Evolutionary conservation across 2,888 invertebrate genomes (phyloP), one percentile per base, ranked within the genome.

Genomic region (Chloroclystis v-ata): DNA sequence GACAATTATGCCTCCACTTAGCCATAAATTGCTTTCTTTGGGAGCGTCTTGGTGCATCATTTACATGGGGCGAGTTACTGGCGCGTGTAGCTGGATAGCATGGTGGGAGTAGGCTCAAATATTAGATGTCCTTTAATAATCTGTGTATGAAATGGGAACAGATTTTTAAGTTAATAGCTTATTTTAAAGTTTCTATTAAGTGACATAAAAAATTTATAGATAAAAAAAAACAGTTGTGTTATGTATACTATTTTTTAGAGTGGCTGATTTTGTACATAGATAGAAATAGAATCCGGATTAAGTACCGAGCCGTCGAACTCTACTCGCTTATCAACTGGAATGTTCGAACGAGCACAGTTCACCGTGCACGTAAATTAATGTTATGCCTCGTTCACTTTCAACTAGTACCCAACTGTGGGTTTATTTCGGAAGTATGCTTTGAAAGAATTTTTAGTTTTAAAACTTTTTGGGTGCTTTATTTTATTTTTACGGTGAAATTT

Each of bases 341-440:
- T 52, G 56, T 58, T 52, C 49, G 58, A 62, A 28, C 47, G 43
- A 63, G 64, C 68, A 80, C 69, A 79, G 64, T 77, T 70, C 65
- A 69, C 63, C 77, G 79, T 82, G 64, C 70, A 59, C 65, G 75
- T 72, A 80, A 78, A 82, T 82, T 77, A 73, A 74, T 67, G 80
- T 74, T 75, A 76, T 75, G 78, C 67, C 72, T 64, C 61, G 60
- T 53, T 65, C 69, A 46, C 59, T 54, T 60, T 60, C 60, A 63
- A 66, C 60, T 61, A 55, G 16, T 10, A 20, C 20, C 16, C 16
- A 35, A 11, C 38, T 38, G 54, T 52, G 37, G 28, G 46, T 43
- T 24, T 12, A 14, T 24, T 11, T 35, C 13, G 16, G 10, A 16
- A 16, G 35, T 14, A 10, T 35, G 16, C n/a, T n/a, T 24, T 35